Conservation (phyloP, 2,113 vertebrate species). For the Hirundichthys speculiger region DNA sequence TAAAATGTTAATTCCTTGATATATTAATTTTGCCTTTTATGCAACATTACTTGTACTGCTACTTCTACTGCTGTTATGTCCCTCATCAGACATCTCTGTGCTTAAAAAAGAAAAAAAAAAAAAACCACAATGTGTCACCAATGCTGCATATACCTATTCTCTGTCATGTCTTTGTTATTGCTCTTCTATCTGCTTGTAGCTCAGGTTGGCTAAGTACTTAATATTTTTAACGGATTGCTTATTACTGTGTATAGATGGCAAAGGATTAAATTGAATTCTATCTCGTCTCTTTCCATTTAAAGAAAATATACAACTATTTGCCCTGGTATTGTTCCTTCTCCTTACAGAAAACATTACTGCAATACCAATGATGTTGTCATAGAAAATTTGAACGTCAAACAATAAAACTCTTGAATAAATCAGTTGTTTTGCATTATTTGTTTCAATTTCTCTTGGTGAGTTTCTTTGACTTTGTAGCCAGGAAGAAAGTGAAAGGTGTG, state of each 20-base stretch:
- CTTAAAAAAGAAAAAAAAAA: constrained; percentile 15
- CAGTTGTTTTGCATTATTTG: constrained; percentile 18
- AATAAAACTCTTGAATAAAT: constrained; percentile 81
- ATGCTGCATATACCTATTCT: constrained; percentile 58
- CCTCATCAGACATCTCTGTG: constrained; percentile 56
- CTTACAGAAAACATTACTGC: constrained; percentile 70
- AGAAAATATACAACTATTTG: constrained; percentile 64
- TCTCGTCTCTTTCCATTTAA: constrained; percentile 64
- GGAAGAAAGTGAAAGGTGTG: too few relatives aligned
- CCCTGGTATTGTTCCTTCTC: constrained; percentile 68
- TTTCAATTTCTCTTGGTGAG: constrained; percentile 1
- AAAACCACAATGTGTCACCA: constrained; percentile 29
- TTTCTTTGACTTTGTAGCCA: not conserved
- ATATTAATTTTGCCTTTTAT: constrained; percentile 73
- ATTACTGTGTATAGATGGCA: constrained; percentile 79
- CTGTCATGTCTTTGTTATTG: constrained; percentile 62
- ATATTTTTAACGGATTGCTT: constrained; percentile 92
- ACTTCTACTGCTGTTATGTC: constrained; percentile 65
- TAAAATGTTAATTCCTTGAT: constrained; percentile 55
- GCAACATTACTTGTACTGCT: constrained; percentile 71
- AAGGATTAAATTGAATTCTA: constrained; percentile 60
- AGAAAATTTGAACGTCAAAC: constrained; percentile 74
- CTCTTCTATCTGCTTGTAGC: constrained; percentile 75
- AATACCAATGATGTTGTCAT: constrained; percentile 74
- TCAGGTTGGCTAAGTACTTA: constrained; percentile 87